Percentiles rank a stretch among this genome's conserved stretches.
phyloP scores from a whole-genome alignment of 2,888 invertebrate species.

The Drosophila sordidula region DNA sequence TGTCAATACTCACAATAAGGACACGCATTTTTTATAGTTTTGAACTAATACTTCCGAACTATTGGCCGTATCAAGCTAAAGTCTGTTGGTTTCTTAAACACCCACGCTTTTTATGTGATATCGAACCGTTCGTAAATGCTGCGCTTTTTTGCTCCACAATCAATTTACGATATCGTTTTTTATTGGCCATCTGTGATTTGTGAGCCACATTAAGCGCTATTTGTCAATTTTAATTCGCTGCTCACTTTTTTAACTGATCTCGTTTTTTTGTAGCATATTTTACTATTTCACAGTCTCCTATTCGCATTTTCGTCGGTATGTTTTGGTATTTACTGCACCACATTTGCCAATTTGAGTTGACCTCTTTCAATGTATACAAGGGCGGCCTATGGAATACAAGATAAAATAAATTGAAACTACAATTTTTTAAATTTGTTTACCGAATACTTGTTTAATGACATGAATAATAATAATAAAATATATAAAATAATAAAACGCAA shows the following conservation, averaged over 20 bases:
- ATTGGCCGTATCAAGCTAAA: constrained; percentile 47
- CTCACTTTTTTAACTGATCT: constrained; percentile 26
- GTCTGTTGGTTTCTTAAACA: constrained; percentile 50
- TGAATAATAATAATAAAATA: too few species aligned
- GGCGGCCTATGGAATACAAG: background rate
- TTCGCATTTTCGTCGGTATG: constrained; percentile 35
- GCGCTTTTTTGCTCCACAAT: constrained; percentile 32
- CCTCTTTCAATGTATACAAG: constrained; percentile 26
- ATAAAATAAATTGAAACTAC: background rate
- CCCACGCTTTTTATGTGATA: constrained; percentile 68
- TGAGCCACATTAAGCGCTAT: constrained; percentile 52
- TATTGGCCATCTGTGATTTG: constrained; percentile 38
- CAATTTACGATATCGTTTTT: constrained; percentile 38
- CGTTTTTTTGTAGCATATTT: constrained; percentile 18
- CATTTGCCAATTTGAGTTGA: constrained; percentile 23
- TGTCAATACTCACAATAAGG: constrained; percentile 64
- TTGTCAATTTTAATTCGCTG: constrained; percentile 37
- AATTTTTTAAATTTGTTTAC: background rate
- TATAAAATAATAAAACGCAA: background rate
- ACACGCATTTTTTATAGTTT: constrained; percentile 64
- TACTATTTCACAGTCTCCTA: constrained; percentile 12
- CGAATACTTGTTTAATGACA: background rate
- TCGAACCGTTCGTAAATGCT: constrained; percentile 13
- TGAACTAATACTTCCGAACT: constrained; percentile 51
- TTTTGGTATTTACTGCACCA: constrained; percentile 20